Evolutionary conservation across 1,140 invertebrate species (phyloP).

Genomic region (Bombus huntii): DNA sequence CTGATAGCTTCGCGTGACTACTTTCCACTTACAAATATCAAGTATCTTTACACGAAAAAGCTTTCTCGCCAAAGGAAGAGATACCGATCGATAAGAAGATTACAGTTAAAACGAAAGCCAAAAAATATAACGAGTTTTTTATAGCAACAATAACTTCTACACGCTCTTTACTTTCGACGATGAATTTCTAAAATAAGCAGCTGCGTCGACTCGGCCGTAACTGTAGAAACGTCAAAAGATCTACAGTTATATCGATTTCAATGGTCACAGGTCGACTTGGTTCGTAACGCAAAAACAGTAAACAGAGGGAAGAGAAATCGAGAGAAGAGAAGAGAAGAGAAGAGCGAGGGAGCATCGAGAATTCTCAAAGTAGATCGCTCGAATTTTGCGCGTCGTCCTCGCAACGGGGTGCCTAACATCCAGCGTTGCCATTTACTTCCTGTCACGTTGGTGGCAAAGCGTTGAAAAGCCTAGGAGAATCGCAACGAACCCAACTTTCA

Average conservation of each 20-base stretch:
- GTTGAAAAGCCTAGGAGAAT: conserved; percentile 26
- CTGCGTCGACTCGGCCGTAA: background rate
- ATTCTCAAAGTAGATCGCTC: conserved; percentile 40
- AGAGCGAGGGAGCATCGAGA: background rate
- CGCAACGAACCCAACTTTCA: conserved; percentile 72
- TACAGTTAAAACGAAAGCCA: background rate
- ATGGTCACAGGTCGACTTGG: background rate
- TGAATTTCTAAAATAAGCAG: background rate
- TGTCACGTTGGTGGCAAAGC: conserved; percentile 47
- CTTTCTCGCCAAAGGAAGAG: background rate
- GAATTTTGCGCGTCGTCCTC: conserved; percentile 73
- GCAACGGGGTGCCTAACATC: conserved; percentile 68
- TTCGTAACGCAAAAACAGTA: background rate
- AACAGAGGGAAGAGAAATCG: conserved; percentile 32
- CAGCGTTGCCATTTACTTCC: conserved; percentile 21
- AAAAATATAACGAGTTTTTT: background rate
- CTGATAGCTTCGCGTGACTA: background rate
- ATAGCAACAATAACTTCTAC: too few species aligned
- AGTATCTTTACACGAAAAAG: background rate
- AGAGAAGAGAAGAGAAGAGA: conserved; percentile 16
- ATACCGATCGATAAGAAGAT: background rate
- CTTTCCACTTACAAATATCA: background rate
- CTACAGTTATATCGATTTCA: conserved; percentile 27
- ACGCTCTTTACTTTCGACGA: background rate
- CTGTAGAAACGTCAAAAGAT: background rate